phyloP scores from a whole-genome alignment of 2,797 vertebrate species.

The Cyprinodon diabolis region DNA sequence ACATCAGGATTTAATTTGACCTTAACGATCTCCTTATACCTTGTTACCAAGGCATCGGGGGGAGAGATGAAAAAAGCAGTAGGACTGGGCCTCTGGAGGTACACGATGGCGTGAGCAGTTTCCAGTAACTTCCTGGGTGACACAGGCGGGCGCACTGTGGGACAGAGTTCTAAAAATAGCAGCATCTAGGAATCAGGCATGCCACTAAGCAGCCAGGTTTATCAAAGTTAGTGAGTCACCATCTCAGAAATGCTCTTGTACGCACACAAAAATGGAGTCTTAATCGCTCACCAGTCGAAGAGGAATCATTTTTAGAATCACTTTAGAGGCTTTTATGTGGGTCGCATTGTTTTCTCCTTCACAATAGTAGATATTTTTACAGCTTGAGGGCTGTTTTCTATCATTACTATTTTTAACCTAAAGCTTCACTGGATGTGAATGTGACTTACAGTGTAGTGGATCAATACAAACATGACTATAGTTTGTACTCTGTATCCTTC shows the following conservation, averaged over 20 bases:
- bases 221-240: constrained; percentile 39
- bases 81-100: constrained; percentile 48
- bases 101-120: constrained; percentile 62
- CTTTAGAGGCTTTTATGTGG: constrained; percentile 11
- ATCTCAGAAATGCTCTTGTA: constrained; percentile 29
- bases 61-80: constrained; percentile 71
- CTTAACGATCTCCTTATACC: constrained; percentile 49
- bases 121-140: constrained; percentile 69
- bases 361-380: constrained; percentile 28
- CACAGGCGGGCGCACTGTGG: constrained; percentile 65
- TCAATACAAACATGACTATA: constrained; percentile 26
- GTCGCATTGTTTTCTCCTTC: neutral
- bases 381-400: constrained; percentile 19
- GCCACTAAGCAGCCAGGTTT: constrained; percentile 29
- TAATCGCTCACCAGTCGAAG: neutral
- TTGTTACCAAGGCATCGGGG: constrained; percentile 53
- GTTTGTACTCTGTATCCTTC: constrained; percentile 35
- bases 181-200: constrained; percentile 38
- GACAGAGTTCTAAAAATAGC: constrained; percentile 69
- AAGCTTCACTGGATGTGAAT: constrained; percentile 31
- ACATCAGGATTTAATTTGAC: constrained; percentile 56
- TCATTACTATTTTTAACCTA: constrained; percentile 52
- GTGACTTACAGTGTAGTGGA: constrained; percentile 37
- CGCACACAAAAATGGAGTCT: neutral
- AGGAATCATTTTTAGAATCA: neutral